These are phyloP conservation scores for Argyresthia albistria DNA, from an alignment of 2,888 invertebrate species.

Conservation along the genomic window DNA sequence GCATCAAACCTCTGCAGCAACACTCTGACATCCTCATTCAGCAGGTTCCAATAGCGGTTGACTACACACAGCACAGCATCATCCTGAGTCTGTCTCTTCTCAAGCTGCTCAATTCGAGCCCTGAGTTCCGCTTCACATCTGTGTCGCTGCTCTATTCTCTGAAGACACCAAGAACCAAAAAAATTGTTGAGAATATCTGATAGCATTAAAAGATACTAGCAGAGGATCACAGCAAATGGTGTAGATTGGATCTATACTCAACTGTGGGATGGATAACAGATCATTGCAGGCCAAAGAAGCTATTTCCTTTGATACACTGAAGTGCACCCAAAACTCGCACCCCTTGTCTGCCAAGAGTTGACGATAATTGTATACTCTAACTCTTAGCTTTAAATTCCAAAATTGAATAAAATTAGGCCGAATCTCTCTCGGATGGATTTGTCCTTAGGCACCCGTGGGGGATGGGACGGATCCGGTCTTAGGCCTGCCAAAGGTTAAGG, in stretches of 20 bases:
- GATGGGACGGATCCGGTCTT: no score
- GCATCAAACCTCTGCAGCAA: slow-evolving; percentile 96
- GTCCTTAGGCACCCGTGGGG: no score
- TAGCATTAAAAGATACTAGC: background rate
- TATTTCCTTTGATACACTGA: no score
- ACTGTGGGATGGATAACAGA: background rate
- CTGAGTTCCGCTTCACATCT: slow-evolving; percentile 89
- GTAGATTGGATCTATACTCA: background rate
- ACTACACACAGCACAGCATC: slow-evolving; percentile 98
- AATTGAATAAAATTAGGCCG: no score
- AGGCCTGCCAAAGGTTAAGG: no score
- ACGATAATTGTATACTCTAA: no score
- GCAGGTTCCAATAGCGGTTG: slow-evolving; percentile 96
- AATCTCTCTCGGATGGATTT: no score
- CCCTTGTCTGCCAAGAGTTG: no score
- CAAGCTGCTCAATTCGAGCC: slow-evolving; percentile 93
- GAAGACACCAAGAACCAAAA: slow-evolving; percentile 7
- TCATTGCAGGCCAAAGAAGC: no score
- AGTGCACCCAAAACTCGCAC: no score
- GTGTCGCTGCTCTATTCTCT: slow-evolving; percentile 94
- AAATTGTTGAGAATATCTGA: background rate
- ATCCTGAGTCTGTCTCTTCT: slow-evolving; percentile 95
- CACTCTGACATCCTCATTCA: slow-evolving; percentile 97
- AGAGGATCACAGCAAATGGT: background rate
- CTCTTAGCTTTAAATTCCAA: no score